Evolutionary conservation across 2,797 vertebrate species (phyloP), one percentile per base, ranked within the genome.

Genomic region (Morelia viridis): DNA sequence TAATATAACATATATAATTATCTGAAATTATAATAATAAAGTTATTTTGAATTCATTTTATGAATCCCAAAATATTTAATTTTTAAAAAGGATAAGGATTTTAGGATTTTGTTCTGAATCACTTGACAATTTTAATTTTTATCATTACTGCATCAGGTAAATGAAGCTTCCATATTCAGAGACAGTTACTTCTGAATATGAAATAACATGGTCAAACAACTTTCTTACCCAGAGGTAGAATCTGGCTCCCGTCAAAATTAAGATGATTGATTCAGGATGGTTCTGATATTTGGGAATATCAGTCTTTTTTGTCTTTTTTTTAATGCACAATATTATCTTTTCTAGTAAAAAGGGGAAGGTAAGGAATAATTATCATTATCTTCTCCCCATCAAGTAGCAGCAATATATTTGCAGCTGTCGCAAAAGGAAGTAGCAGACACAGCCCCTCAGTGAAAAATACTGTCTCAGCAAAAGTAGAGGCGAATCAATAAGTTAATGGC

Each of bases 401-500:
- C 85, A 92, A 90, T 84, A 64, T 84, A 50, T 94, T 93, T 94
- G 50, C 9, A 91, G 7, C 65, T 68, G 26, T 80, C 71, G 7
- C 35, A n/a, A 56, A 0, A 0, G n/a, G 56, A 92, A 41, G 53
- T 26, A 41, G 65, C 50, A 96, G 58, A 96, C 22, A 88, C 50
- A 84, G 22, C 93, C 95, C 96, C 93, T 96, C 93, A 68, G 89
- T 94, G 96, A 97, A 98, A 98, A 94, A 93, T 60, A 97, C 97
- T 93, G 96, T 96, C 96, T 99, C 98, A 98, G 98, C 98, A 97
- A 92, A 97, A 97, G 93, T 83, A 92, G 93, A 98, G 94, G 87
- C 91, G 94, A 93, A 97, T 99, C 98, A 96, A 99, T 98, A 98
- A 98, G 97, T 97, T 98, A 99, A 99, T 98, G 98, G 97, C 97